Evolutionary conservation across 2,113 vertebrate species (phyloP).

Genomic region (Neofelis nebulosa): DNA sequence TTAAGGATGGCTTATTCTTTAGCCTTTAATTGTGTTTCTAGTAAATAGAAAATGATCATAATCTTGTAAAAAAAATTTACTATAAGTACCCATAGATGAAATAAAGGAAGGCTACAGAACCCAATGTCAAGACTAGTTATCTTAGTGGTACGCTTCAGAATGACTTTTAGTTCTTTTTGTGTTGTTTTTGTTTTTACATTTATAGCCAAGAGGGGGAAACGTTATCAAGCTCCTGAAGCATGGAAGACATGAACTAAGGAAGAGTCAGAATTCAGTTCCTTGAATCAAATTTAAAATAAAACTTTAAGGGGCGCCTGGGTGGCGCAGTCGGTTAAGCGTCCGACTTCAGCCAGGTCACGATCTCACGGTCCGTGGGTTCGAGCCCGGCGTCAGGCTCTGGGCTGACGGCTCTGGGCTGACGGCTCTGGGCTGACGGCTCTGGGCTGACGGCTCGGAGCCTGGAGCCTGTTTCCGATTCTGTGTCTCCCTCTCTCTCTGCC

Average conservation of each 20-base stretch:
- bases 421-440: too few relatives aligned
- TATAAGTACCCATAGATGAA: background rate
- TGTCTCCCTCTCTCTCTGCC: too few relatives aligned
- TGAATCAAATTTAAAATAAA: conserved; percentile 6
- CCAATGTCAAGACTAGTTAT: background rate
- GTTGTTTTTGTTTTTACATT: conserved; percentile 6
- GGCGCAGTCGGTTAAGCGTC: too few relatives aligned
- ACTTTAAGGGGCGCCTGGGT: too few relatives aligned
- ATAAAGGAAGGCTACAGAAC: background rate
- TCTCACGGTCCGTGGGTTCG: too few relatives aligned
- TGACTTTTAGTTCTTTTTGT: background rate
- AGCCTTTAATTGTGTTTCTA: background rate
- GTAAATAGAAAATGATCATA: background rate
- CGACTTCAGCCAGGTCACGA: too few relatives aligned
- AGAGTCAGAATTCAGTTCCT: background rate
- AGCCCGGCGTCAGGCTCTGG: too few relatives aligned
- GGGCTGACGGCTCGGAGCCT: too few relatives aligned
- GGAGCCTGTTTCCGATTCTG: too few relatives aligned
- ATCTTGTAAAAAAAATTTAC: background rate
- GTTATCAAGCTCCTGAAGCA: background rate
- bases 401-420: too few relatives aligned
- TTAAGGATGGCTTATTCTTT: conserved; percentile 6
- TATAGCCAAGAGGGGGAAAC: background rate
- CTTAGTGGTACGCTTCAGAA: background rate
- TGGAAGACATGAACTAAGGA: background rate